phyloP scores from a whole-genome alignment of 2,888 invertebrate species.

The Dynastes tityus region DNA sequence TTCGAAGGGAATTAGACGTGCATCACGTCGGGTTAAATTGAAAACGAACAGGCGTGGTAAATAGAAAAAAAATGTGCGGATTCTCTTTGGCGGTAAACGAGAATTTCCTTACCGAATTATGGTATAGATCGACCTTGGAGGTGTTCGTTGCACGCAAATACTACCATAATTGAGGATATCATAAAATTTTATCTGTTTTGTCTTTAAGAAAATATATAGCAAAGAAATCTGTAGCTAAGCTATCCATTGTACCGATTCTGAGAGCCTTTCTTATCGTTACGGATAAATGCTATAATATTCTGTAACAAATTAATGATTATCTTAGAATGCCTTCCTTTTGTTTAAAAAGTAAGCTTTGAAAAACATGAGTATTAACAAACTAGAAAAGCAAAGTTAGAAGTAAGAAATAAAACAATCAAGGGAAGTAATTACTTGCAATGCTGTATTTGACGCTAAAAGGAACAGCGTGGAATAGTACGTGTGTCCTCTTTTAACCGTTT shows the following conservation, averaged over 20 bases:
- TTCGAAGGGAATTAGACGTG: not conserved
- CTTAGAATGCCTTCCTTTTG: not conserved
- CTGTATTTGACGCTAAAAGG: too few relatives aligned
- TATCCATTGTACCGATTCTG: not conserved
- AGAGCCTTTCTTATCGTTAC: conserved; percentile 1
- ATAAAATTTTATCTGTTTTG: conserved; percentile 31
- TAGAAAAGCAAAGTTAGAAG: not conserved
- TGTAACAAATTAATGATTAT: conserved; percentile 20
- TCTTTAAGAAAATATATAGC: not conserved
- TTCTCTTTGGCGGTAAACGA: conserved; percentile 7
- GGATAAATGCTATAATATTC: conserved; percentile 8
- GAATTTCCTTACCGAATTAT: conserved; percentile 7
- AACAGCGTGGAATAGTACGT: too few relatives aligned
- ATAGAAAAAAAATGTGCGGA: conserved; percentile 10
- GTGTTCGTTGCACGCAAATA: conserved; percentile 1
- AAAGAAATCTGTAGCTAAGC: conserved; percentile 13
- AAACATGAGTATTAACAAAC: not conserved
- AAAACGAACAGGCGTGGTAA: conserved; percentile 28
- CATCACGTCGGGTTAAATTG: conserved; percentile 15
- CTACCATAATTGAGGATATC: conserved; percentile 24
- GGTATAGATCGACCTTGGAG: conserved; percentile 18
- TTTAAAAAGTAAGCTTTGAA: not conserved
- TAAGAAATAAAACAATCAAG: too few relatives aligned
- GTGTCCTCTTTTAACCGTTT: too few relatives aligned
- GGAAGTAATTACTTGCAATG: too few relatives aligned